Conservation (phyloP, 2,888 invertebrate genomes). For the Nemotelus pantherinus region DNA sequence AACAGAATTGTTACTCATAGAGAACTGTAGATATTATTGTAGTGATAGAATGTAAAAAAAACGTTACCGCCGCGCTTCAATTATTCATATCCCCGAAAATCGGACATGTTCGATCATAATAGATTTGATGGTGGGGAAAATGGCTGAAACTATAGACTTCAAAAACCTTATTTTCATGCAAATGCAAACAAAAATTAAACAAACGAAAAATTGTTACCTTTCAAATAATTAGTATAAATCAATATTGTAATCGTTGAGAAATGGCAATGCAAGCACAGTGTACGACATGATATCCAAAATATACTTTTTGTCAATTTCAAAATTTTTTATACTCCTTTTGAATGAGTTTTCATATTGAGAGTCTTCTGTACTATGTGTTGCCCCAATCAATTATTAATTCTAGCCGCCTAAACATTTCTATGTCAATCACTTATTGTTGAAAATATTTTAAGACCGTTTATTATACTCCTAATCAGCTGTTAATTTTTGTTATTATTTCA, state of each 20-base stretch:
- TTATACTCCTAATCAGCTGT: too few relatives aligned
- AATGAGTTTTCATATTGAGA: background rate
- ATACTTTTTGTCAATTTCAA: background rate
- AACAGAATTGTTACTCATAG: background rate
- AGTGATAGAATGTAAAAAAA: conserved; percentile 2
- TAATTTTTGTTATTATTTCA: background rate
- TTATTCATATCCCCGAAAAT: background rate
- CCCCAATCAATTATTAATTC: too few relatives aligned
- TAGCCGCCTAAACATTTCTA: too few relatives aligned
- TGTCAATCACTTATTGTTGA: too few relatives aligned
- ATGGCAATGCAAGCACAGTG: background rate
- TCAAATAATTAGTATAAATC: background rate
- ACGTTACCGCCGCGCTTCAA: conserved; percentile 11
- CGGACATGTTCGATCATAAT: background rate
- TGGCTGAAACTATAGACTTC: conserved; percentile 8
- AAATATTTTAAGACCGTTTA: too few relatives aligned
- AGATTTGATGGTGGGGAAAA: background rate
- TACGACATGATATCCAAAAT: background rate
- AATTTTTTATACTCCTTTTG: background rate
- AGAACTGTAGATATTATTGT: conserved; percentile 13
- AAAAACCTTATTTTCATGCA: background rate
- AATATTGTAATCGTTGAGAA: background rate
- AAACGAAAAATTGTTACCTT: background rate
- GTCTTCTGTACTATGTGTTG: too few relatives aligned
- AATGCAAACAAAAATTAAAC: background rate